Evolutionary conservation across 2,888 invertebrate species (phyloP), one percentile per base, ranked within the genome.

Genomic region (Idaea aversata): DNA sequence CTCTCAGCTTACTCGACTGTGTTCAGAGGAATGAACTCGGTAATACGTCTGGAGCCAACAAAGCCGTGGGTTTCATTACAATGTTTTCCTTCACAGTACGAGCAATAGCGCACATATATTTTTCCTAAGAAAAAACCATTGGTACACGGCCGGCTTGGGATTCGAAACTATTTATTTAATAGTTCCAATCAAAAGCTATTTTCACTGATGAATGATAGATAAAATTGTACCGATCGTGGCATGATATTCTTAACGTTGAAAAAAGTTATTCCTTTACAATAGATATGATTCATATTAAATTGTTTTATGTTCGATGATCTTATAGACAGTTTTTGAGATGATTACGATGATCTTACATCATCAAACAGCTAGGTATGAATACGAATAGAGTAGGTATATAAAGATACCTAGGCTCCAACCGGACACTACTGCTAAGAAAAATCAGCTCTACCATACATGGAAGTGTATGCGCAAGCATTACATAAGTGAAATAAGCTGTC

Each of bases 391-490:
- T 47, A 47, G 13, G 13, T 7, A 47, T 10, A 13, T 38, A 38
- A 47, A 25, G 3, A 25, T 25, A 25, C 25, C 25, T 25, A 25
- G 25, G 25, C 3, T 25, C 25, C 1, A 77, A 76, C 82, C 81
- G 84, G 84, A 83, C 82, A 77, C 79, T 72, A 77, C 79, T 72
- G 72, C 75, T 77, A 80, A 81, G 84, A 84, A 85, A 88, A 84
- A 85, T 80, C 83, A 71, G 72, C 78, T 77, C 74, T 77, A 77
- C 87, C 87, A 70, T 81, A 82, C 80, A 87, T 84, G 87, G 87
- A 79, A 79, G 82, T 80, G 79, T 77, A 70, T 72, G 65, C 63
- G 60, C 66, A 66, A 67, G 70, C 68, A 63, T 75, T 77, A 74
- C 74, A 75, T 79, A 77, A 78, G 70, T 74, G 68, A 71, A 69